Conservation (phyloP, 1,140 invertebrate genomes). For the Rhopalosiphum maidis region DNA sequence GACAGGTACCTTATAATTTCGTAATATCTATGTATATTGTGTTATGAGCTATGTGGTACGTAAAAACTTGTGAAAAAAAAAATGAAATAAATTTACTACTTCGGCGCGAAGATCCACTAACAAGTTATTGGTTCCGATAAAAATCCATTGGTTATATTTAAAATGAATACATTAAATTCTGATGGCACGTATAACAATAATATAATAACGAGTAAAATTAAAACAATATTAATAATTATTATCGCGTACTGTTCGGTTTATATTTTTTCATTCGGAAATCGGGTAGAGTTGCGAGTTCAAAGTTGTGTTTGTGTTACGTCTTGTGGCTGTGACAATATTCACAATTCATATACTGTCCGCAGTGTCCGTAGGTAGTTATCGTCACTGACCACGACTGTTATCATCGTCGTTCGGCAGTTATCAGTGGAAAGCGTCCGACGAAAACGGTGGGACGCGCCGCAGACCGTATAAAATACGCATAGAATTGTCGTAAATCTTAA, state of each 20-base stretch:
- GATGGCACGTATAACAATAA: background rate
- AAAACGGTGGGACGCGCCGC: background rate
- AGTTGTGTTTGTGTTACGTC: background rate
- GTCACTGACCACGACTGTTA: background rate
- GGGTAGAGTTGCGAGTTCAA: background rate
- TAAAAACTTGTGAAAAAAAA: background rate
- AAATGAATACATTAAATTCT: background rate
- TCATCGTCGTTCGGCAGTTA: background rate
- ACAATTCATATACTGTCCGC: background rate
- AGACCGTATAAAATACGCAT: no score
- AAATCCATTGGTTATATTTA: conserved; percentile 6
- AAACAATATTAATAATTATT: background rate
- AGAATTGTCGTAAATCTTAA: no score
- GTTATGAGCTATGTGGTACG: background rate
- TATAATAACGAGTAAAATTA: background rate
- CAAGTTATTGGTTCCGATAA: background rate
- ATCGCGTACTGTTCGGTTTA: background rate
- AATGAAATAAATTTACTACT: background rate
- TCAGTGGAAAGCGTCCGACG: background rate
- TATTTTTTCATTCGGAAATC: background rate
- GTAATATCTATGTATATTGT: background rate
- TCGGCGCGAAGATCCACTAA: background rate
- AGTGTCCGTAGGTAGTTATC: background rate
- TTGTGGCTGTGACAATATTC: background rate
- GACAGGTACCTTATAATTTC: background rate